Base-by-base conservation (phyloP, 2,113 vertebrate species). In the Apistogramma diplotaenia region DNA sequence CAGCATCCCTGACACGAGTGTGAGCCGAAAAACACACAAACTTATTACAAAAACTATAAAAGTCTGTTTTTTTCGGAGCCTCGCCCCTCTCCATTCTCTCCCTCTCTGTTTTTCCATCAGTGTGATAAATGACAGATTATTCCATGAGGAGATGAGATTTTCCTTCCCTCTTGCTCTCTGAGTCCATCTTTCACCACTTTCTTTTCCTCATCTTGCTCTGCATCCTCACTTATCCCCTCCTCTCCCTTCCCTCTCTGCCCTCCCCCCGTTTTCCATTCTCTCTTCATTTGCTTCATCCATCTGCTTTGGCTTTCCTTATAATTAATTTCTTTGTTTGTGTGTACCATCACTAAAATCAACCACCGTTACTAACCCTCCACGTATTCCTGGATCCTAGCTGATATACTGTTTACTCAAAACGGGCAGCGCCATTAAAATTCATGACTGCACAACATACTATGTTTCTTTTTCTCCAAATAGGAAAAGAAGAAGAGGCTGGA, bases 71-170 rank as follows among this genome's bases (percentile, higher is more conserved):
- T 77, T 71, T 87, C 46, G 61, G 76, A 80, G 55, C 65, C 81
- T 82, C 49, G n/a, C 82, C 80, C 73, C 70, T 74, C 82, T 81
- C 53, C 59, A 2, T 72, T 67, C 78, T 85, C 85, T 85, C 31
- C 31, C 76, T 84, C 83, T 15, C 60, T 84, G 81, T 87, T 86
- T 92, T 92, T 88, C 91, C 89, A 93, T 94, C 91, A 91, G 77
- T 87, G 91, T 95, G 94, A 95, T 94, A 90, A 94, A 95, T 94
- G 93, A 91, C 88, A 90, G 88, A 95, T 95, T 94, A 92, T 95
- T 95, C 93, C 85, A 89, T 46, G 76, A 85, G 89, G 91, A 94
- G 93, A 95, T 94, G 89, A 94, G 91, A 94, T 94, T 95, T 89
- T 90, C 89, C 82, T 87, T 91, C 76, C 58, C 55, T 76, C 74